These are phyloP conservation scores for Dendroctonus valens DNA, from an alignment of 1,140 invertebrate genomes.

Conservation along the genomic window DNA sequence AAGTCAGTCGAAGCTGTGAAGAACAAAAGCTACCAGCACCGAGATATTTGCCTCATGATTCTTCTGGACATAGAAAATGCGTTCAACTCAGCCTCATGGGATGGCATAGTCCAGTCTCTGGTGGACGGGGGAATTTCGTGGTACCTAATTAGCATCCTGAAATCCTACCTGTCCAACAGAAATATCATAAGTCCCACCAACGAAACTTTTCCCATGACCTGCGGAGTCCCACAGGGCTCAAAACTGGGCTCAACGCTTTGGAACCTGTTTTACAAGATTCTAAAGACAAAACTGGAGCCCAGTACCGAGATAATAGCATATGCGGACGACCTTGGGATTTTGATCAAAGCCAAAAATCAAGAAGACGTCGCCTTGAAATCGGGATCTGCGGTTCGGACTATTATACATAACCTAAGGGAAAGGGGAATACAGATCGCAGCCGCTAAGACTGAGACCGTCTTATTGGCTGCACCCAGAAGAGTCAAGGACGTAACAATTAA, in stretches of 20 bases:
- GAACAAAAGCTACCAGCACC: not conserved
- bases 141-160: too few relatives aligned
- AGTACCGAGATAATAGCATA: slow-evolving; percentile 14
- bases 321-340: slow-evolving; percentile 18
- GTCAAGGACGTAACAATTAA: not conserved
- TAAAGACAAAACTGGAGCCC: slow-evolving; percentile 36
- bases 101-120: slow-evolving; percentile 12
- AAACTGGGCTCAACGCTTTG: slow-evolving; percentile 49
- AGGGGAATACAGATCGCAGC: not conserved
- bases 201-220: not conserved
- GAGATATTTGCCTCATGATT: slow-evolving; percentile 13
- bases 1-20: not conserved
- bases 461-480: slow-evolving; percentile 5
- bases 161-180: too few relatives aligned
- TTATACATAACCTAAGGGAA: not conserved
- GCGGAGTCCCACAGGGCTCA: slow-evolving; percentile 52
- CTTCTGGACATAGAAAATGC: slow-evolving; percentile 35
- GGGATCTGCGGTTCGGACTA: not conserved
- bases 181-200: too few relatives aligned
- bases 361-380: slow-evolving; percentile 4
- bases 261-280: slow-evolving; percentile 48
- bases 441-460: slow-evolving; percentile 8
- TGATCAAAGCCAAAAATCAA: not conserved
- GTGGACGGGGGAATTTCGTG: too few relatives aligned
- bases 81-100: slow-evolving; percentile 34